A percentile compares a stretch with the other conserved stretches of the same genome.
These are phyloP conservation scores for Condylostylus longicornis DNA, from an alignment of 1,140 invertebrate species.

Conservation along the genomic window DNA sequence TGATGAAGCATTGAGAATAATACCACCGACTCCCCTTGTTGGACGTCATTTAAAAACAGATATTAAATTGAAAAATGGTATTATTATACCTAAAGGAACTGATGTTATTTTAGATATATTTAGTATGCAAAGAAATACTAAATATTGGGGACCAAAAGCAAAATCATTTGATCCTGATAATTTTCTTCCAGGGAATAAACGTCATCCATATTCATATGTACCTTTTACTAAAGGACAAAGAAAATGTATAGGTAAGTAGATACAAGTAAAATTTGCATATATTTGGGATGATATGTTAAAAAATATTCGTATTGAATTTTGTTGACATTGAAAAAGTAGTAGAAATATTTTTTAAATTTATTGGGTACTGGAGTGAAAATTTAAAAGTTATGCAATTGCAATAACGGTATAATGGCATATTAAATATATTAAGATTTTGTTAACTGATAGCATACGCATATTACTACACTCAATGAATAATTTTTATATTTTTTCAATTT, in stretches of 20 bases:
- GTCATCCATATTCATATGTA: slow-evolving; percentile 24
- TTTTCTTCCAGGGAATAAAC: slow-evolving; percentile 11
- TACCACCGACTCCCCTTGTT: slow-evolving; percentile 25
- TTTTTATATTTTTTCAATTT: neutral
- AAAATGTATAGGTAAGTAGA: slow-evolving; percentile 29
- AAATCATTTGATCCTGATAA: slow-evolving; percentile 27
- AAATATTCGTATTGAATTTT: no score
- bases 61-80: slow-evolving; percentile 9
- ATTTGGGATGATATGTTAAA: no score
- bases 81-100: slow-evolving; percentile 19
- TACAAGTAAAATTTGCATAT: no score
- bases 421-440: no score
- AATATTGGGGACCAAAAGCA: slow-evolving; percentile 23
- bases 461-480: no score
- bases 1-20: slow-evolving; percentile 43
- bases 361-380: no score
- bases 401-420: no score
- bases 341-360: no score
- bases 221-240: slow-evolving; percentile 29
- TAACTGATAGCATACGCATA: no score
- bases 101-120: slow-evolving; percentile 27
- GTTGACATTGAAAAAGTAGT: no score
- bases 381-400: no score
- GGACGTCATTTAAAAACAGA: slow-evolving; percentile 16
- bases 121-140: slow-evolving; percentile 23